Percentiles rank a stretch among this genome's conserved stretches.
Evolutionary conservation across 2,888 invertebrate genomes (phyloP).

Genomic region (Griposia aprilina): DNA sequence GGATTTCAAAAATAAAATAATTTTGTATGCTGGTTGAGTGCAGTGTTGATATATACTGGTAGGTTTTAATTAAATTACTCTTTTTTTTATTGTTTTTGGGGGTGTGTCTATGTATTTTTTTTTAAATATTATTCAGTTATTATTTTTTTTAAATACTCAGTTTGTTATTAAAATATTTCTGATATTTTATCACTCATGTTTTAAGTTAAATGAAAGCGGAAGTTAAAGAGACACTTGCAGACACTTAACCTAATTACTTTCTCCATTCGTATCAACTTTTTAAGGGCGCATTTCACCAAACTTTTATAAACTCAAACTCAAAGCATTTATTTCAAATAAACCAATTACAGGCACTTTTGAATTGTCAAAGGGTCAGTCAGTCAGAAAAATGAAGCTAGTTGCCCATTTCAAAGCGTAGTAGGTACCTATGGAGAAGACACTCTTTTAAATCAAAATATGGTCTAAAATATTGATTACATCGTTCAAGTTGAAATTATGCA

Average conservation of each 20-base stretch:
- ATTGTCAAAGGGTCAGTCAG: too few relatives aligned
- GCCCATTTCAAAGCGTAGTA: too few relatives aligned
- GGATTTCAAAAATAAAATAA: background rate
- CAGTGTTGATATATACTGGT: conserved; percentile 43
- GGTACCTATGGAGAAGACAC: too few relatives aligned
- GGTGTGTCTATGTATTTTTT: background rate
- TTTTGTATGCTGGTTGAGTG: conserved; percentile 31
- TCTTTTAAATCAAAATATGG: too few relatives aligned
- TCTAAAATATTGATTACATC: too few relatives aligned
- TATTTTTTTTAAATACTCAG: too few relatives aligned
- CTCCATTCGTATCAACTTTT: background rate
- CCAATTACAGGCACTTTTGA: too few relatives aligned
- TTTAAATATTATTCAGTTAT: background rate
- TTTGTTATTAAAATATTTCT: background rate
- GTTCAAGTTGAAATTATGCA: too few relatives aligned
- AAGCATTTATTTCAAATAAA: too few relatives aligned
- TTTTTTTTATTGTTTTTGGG: background rate
- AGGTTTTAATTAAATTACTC: conserved; percentile 22
- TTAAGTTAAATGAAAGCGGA: background rate
- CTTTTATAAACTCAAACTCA: too few relatives aligned
- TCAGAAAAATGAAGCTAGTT: too few relatives aligned
- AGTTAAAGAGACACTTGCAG: background rate
- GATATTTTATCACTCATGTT: background rate
- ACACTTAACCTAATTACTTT: background rate
- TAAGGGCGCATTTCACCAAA: too few relatives aligned